These are phyloP conservation scores for Aphyosemion australe DNA, from an alignment of 2,113 vertebrate genomes.

Conservation along the genomic window DNA sequence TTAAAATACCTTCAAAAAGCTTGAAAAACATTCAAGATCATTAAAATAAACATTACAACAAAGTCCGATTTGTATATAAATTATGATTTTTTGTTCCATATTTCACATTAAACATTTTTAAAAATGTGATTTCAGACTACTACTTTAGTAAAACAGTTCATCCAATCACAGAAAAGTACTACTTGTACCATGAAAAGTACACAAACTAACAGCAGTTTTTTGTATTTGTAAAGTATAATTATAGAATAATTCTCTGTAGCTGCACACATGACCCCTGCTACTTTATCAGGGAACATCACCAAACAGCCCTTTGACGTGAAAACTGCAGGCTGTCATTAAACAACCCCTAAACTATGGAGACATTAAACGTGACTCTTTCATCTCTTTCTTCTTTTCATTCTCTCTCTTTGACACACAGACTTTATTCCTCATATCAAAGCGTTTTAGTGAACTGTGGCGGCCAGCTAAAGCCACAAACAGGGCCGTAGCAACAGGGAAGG, in stretches of 20 bases:
- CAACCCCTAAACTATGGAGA: slow-evolving; percentile 35
- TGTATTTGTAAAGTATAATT: slow-evolving; percentile 23
- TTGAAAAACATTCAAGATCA: no score
- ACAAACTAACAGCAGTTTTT: background rate
- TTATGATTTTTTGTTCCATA: no score
- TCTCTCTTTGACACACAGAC: slow-evolving; percentile 43
- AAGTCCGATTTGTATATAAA: no score
- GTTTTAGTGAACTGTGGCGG: slow-evolving; percentile 46
- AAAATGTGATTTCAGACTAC: no score
- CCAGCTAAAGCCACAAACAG: slow-evolving; percentile 49
- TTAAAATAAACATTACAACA: no score
- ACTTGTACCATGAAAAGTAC: no score
- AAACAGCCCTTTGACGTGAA: slow-evolving; percentile 13
- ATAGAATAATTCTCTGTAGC: background rate
- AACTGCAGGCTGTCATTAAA: slow-evolving; percentile 31
- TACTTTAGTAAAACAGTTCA: no score
- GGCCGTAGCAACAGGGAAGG: no score
- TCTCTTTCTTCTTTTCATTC: slow-evolving; percentile 56
- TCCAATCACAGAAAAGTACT: no score
- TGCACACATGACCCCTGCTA: background rate
- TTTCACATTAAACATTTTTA: no score
- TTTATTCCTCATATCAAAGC: slow-evolving; percentile 66
- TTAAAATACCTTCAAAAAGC: no score
- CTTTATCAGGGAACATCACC: slow-evolving; percentile 16
- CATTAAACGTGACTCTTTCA: slow-evolving; percentile 59